phyloP scores from a whole-genome alignment of 2,113 vertebrate genomes.

The Calidris pygmaea region DNA sequence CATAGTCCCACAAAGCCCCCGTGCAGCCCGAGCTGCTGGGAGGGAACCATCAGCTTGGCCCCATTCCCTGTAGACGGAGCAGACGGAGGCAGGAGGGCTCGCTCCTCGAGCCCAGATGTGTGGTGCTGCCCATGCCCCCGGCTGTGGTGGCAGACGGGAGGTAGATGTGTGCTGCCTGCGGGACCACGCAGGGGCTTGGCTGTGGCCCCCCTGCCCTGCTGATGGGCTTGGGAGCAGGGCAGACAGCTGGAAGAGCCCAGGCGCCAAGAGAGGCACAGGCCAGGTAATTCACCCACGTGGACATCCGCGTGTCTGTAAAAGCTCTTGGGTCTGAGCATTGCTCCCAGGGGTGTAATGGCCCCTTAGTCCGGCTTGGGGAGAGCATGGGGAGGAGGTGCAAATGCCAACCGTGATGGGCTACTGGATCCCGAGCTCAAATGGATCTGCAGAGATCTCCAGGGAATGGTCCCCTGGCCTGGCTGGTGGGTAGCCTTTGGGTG shows the following conservation, averaged over 20 bases:
- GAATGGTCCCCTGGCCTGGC: neutral
- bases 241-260: neutral
- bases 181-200: neutral
- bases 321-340: rapidly evolving
- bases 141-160: neutral
- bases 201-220: neutral
- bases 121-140: neutral
- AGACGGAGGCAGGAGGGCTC: rapidly evolving
- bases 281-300: neutral
- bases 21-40: neutral
- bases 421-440: rapidly evolving
- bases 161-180: neutral
- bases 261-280: neutral
- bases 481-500: neutral
- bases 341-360: neutral
- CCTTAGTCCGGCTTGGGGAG: neutral
- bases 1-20: neutral
- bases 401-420: neutral
- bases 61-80: neutral
- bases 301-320: neutral
- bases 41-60: neutral
- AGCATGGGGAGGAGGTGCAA: neutral
- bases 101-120: neutral
- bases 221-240: neutral
- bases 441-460: neutral